Conservation (phyloP, 2,113 vertebrate genomes). For the Kryptolebias marmoratus region DNA sequence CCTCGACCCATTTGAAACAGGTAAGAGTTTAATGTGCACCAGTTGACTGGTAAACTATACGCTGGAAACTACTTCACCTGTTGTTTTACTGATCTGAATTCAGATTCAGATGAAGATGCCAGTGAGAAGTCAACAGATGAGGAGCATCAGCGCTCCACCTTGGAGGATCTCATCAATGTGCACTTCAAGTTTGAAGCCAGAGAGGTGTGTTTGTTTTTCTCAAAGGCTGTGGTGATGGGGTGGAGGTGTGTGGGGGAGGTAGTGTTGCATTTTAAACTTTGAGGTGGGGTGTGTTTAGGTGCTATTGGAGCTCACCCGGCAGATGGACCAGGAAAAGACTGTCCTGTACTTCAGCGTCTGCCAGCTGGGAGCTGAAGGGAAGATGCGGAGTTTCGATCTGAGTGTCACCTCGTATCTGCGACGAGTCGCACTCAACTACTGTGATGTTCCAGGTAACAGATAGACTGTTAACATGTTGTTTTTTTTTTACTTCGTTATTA, state of each 20-base stretch:
- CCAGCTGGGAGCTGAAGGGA: slow-evolving; percentile 90
- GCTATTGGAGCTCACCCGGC: slow-evolving; percentile 88
- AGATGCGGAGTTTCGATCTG: slow-evolving; percentile 85
- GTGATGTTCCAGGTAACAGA: slow-evolving; percentile 82
- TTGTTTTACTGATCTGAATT: background rate
- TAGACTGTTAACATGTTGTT: background rate
- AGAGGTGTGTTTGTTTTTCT: slow-evolving; percentile 74
- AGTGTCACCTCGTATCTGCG: slow-evolving; percentile 86
- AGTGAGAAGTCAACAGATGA: slow-evolving; percentile 71
- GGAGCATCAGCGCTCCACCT: slow-evolving; percentile 46
- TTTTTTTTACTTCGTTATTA: no score
- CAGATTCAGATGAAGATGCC: slow-evolving; percentile 79
- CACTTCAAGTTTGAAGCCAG: slow-evolving; percentile 94
- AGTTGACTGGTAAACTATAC: background rate
- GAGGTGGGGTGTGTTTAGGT: slow-evolving; percentile 78
- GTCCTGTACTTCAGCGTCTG: slow-evolving; percentile 85
- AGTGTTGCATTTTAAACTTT: background rate
- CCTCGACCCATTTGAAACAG: slow-evolving; percentile 82
- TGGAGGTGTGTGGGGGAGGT: background rate
- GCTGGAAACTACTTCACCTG: background rate
- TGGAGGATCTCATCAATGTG: slow-evolving; percentile 87
- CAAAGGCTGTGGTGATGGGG: accelerated
- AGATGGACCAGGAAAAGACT: slow-evolving; percentile 84
- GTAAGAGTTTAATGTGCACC: slow-evolving; percentile 64
- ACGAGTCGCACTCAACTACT: slow-evolving; percentile 87